These are phyloP conservation scores for Mantis religiosa DNA, from an alignment of 2,888 invertebrate species.

Conservation along the genomic window DNA sequence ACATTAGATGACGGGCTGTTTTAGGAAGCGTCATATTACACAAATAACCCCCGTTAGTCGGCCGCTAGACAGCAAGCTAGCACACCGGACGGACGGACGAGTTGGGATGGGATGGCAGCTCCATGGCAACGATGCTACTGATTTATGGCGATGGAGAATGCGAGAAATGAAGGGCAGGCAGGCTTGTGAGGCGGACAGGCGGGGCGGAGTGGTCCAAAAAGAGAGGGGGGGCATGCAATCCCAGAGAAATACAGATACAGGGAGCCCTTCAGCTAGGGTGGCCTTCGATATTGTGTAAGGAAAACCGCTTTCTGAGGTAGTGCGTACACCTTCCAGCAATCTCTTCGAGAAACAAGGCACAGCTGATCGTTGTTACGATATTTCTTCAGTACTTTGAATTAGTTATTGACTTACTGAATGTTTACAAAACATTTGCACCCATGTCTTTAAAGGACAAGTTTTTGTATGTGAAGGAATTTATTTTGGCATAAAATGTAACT, in stretches of 20 bases:
- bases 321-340: not conserved
- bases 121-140: slow-evolving; percentile 16
- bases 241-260: slow-evolving; percentile 10
- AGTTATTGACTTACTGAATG: no score
- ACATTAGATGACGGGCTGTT: not conserved
- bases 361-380: not conserved
- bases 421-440: no score
- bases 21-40: not conserved
- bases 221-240: slow-evolving; percentile 10
- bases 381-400: not conserved
- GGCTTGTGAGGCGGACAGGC: not conserved
- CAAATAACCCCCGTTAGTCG: not conserved
- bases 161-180: slow-evolving; percentile 16
- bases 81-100: not conserved
- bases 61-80: not conserved
- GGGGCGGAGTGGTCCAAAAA: not conserved
- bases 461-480: no score
- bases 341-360: not conserved
- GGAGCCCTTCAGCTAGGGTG: not conserved
- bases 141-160: slow-evolving; percentile 19
- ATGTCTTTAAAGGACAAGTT: no score
- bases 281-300: not conserved
- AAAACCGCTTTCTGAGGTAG: not conserved
- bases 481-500: no score
- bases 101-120: slow-evolving; percentile 3